Conservation (phyloP, 2,113 vertebrate genomes). For the Cyprinodon variegatus region DNA sequence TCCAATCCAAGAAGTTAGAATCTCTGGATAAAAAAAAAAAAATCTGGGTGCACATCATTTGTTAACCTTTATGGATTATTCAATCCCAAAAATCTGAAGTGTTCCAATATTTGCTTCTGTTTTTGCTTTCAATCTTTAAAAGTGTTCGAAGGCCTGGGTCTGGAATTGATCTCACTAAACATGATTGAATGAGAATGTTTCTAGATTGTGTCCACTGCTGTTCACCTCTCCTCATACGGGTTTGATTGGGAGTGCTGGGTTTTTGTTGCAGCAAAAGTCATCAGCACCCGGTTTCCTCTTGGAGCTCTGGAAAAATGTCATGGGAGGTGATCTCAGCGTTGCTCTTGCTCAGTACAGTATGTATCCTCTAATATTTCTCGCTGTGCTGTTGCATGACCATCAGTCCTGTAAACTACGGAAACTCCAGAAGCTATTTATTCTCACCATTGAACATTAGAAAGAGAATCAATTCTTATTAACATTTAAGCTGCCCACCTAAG, state of each 20-base stretch:
- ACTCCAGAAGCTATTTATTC: conserved; percentile 41
- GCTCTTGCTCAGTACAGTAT: conserved; percentile 81
- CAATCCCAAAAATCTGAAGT: not conserved
- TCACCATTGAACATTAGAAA: conserved; percentile 32
- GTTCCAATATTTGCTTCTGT: not conserved
- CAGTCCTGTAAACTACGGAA: conserved; percentile 61
- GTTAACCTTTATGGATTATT: not conserved
- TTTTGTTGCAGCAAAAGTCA: conserved; percentile 78
- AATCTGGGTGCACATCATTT: not conserved
- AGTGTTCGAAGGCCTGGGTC: not conserved
- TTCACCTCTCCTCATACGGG: conserved; percentile 36
- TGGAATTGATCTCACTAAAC: not conserved
- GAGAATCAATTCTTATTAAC: conserved; percentile 39
- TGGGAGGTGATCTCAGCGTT: conserved; percentile 76
- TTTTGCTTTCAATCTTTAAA: not conserved
- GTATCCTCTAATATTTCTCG: conserved; percentile 81
- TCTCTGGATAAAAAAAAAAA: not conserved
- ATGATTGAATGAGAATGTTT: conserved; percentile 18
- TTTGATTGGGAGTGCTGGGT: conserved; percentile 53
- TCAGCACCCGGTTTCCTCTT: conserved; percentile 73
- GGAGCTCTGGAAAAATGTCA: conserved; percentile 79
- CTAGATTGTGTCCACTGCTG: conserved; percentile 31
- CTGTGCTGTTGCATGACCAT: conserved; percentile 83
- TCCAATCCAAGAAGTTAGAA: not conserved
- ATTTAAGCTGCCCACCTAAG: not conserved